phyloP scores from a whole-genome alignment of 2,797 vertebrate species.

The Megaceryle alcyon region DNA sequence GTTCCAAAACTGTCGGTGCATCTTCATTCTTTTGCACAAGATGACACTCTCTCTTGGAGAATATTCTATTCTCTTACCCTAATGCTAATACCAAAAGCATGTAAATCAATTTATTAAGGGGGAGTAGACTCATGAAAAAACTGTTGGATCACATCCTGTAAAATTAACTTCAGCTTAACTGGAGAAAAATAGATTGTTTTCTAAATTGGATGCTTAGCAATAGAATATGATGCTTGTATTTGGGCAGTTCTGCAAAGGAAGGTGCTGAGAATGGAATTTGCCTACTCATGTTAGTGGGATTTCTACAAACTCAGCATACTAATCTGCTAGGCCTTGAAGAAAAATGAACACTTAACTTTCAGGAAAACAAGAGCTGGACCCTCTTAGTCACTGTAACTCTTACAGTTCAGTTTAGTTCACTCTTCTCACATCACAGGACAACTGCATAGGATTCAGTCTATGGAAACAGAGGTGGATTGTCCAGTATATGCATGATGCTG shows the following conservation, averaged over 20 bases:
- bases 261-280: background rate
- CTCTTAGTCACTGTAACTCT: background rate
- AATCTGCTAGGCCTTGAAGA: background rate
- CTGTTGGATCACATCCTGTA: background rate
- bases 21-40: background rate
- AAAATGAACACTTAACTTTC: background rate
- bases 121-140: background rate
- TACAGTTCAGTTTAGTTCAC: background rate
- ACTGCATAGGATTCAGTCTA: background rate
- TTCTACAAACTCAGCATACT: background rate
- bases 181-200: background rate
- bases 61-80: background rate
- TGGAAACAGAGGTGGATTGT: background rate
- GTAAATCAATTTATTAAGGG: background rate
- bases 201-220: background rate
- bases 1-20: background rate
- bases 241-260: background rate
- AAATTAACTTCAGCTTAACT: background rate
- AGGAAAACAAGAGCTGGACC: background rate
- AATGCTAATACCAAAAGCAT: background rate
- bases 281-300: background rate
- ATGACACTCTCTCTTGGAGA: background rate
- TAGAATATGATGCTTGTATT: background rate
- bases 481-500: fast-evolving
- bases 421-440: background rate